Conservation (phyloP, 2,797 vertebrate genomes). For the Cirrhinus mrigala region DNA sequence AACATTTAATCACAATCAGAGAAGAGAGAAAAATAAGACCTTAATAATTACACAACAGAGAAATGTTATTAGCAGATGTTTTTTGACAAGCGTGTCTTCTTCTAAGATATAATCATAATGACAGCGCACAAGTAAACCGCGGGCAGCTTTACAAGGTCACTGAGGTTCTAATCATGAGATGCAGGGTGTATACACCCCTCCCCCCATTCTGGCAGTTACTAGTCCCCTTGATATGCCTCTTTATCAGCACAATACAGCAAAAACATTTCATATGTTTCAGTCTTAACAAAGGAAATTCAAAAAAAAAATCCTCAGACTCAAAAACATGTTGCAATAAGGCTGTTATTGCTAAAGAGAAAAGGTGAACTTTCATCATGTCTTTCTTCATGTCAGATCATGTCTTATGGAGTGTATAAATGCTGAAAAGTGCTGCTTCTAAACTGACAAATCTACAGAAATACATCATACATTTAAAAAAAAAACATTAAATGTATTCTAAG, state of each 20-base stretch:
- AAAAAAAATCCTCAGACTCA: background rate
- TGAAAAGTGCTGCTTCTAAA: background rate
- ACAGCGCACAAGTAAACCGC: background rate
- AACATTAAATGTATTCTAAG: background rate
- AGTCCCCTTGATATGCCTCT: slow-evolving; percentile 27
- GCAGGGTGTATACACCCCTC: slow-evolving; percentile 1
- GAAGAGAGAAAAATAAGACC: background rate
- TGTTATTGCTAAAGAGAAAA: slow-evolving; percentile 28
- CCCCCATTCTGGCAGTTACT: background rate
- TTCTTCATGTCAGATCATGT: slow-evolving; percentile 8
- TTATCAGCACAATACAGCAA: slow-evolving; percentile 43
- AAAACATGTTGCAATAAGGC: slow-evolving; percentile 63
- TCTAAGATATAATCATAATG: slow-evolving; percentile 9
- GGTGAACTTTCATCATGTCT: background rate
- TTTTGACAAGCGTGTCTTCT: background rate
- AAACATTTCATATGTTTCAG: slow-evolving; percentile 38
- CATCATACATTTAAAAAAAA: background rate
- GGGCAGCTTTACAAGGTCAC: slow-evolving; percentile 1
- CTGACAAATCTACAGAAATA: background rate
- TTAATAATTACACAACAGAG: slow-evolving; percentile 1
- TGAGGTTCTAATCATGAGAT: slow-evolving; percentile 28
- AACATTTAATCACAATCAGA: slow-evolving; percentile 11
- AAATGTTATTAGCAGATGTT: background rate
- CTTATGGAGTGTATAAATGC: background rate
- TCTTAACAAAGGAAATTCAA: slow-evolving; percentile 9